Conservation (phyloP, 1,140 invertebrate species). For the Psix sp. region DNA sequence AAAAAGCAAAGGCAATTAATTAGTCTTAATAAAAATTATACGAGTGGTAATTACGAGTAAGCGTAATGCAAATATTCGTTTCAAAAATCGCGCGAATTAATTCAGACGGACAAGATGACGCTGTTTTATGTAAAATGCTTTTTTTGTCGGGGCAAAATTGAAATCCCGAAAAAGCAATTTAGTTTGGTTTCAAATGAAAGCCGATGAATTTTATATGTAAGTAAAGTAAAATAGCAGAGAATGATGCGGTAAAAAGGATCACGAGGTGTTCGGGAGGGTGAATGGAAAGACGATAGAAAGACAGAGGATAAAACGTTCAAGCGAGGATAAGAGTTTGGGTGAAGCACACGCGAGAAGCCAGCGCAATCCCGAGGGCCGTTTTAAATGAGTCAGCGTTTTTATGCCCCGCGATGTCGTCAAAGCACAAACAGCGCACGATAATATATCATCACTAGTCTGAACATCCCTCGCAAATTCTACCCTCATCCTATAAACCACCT, state of each 20-base stretch:
- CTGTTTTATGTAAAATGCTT: too few relatives aligned
- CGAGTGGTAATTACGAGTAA: neutral
- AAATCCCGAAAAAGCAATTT: constrained; percentile 25
- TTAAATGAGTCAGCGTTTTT: constrained; percentile 79
- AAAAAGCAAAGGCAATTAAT: constrained; percentile 75
- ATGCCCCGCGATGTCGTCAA: constrained; percentile 77
- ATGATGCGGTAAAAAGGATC: constrained; percentile 66
- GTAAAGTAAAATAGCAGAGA: constrained; percentile 46
- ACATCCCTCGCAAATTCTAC: constrained; percentile 62
- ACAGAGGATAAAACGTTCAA: constrained; percentile 54
- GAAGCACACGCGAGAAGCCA: constrained; percentile 68
- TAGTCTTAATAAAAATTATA: constrained; percentile 75
- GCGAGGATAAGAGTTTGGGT: constrained; percentile 50
- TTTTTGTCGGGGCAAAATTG: neutral
- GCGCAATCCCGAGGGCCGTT: constrained; percentile 76
- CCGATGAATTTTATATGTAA: constrained; percentile 40
- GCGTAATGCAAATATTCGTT: neutral
- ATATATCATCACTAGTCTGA: constrained; percentile 76
- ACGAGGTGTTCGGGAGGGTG: constrained; percentile 64
- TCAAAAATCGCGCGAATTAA: too few relatives aligned
- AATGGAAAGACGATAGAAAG: constrained; percentile 58
- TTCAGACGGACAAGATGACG: too few relatives aligned
- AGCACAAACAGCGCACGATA: constrained; percentile 77
- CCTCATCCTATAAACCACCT: constrained; percentile 57
- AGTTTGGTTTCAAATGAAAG: constrained; percentile 23